Conservation (phyloP, 2,797 vertebrate genomes). For the Lepilemur ruficaudatus region DNA sequence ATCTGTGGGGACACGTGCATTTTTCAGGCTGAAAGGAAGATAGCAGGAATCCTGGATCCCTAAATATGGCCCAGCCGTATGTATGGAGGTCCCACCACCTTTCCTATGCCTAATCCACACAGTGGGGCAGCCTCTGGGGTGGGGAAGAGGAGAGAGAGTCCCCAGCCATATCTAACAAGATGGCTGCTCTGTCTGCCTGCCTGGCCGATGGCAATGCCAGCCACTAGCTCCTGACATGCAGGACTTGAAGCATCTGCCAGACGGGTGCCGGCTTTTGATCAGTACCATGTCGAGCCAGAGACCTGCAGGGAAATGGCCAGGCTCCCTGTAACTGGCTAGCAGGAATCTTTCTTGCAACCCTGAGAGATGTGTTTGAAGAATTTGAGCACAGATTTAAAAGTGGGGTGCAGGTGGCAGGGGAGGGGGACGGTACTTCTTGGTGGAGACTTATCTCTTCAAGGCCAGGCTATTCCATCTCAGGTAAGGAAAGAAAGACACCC, state of each 20-base stretch:
- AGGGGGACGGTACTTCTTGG: neutral
- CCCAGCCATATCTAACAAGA: conserved; percentile 29
- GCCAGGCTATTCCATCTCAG: neutral
- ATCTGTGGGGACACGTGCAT: neutral
- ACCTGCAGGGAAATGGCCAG: conserved; percentile 34
- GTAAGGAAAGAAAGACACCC: neutral
- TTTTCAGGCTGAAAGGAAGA: neutral
- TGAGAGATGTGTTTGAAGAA: conserved; percentile 16
- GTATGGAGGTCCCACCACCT: neutral
- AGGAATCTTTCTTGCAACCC: conserved; percentile 16
- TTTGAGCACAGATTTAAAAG: conserved; percentile 27
- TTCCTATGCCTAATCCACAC: neutral
- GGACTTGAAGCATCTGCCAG: conserved; percentile 56
- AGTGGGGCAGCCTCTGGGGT: neutral
- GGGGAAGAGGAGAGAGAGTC: neutral
- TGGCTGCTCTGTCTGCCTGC: neutral
- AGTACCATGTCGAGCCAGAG: conserved; percentile 44
- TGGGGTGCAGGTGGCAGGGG: neutral
- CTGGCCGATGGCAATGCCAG: neutral
- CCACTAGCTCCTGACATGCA: neutral
- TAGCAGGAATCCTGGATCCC: neutral
- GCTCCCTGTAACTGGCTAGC: conserved; percentile 21
- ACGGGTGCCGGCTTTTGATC: conserved; percentile 63
- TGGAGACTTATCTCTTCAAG: neutral
- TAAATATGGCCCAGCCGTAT: neutral